phyloP scores from a whole-genome alignment of 2,113 vertebrate species.

The Anser cygnoides region DNA sequence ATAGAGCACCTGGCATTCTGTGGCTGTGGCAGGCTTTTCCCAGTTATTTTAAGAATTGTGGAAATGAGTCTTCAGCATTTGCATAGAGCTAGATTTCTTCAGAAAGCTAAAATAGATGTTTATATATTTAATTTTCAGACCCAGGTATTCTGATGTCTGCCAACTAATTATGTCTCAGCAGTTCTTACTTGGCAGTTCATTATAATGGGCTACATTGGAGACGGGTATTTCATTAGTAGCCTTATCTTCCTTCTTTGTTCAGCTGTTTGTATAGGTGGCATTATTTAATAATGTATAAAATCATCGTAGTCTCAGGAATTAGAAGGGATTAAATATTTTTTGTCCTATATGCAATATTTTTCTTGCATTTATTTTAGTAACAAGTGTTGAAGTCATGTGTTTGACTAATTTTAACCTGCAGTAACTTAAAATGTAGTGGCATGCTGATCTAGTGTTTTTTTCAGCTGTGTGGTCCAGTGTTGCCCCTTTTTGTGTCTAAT shows the following conservation, averaged over 20 bases:
- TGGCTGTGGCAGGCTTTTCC: not conserved
- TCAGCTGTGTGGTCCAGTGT: not conserved
- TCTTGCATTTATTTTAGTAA: not conserved
- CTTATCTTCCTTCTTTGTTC: slow-evolving; percentile 22
- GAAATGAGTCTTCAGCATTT: not conserved
- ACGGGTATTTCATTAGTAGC: not conserved
- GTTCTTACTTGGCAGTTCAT: not conserved
- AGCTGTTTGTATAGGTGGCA: not conserved
- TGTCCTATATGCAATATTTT: not conserved
- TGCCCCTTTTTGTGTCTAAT: not conserved
- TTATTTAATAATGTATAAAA: not conserved
- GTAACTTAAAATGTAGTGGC: not conserved
- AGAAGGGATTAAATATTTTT: not conserved
- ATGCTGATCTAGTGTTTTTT: not conserved
- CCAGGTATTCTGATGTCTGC: slow-evolving; percentile 7
- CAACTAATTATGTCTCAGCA: not conserved
- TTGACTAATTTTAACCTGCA: not conserved
- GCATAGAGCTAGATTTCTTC: slow-evolving; percentile 18
- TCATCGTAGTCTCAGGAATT: not conserved
- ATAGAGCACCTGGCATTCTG: slow-evolving; percentile 10
- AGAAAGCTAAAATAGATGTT: not conserved
- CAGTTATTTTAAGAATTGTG: slow-evolving; percentile 13
- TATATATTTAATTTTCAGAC: not conserved
- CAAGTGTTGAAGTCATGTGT: not conserved
- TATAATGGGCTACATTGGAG: not conserved